Evolutionary conservation across 2,113 vertebrate species (phyloP).

Genomic region (Empidonax traillii): DNA sequence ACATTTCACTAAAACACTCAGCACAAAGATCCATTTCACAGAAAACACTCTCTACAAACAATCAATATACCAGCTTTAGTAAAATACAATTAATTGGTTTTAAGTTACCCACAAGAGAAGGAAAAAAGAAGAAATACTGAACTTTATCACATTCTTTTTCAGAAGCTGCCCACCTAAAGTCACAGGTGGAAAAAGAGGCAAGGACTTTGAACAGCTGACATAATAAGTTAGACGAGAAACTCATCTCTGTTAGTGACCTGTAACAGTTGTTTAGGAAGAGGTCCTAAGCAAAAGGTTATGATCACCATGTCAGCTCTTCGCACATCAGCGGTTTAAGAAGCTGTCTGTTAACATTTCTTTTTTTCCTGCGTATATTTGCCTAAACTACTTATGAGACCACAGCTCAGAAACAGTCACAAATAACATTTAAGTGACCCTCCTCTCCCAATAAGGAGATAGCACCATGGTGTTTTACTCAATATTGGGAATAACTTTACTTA

Average conservation of each 20-base stretch:
- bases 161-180: background rate
- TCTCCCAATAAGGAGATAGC: fast-evolving
- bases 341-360: background rate
- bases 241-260: background rate
- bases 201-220: background rate
- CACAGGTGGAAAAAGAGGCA: background rate
- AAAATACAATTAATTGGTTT: too few relatives aligned
- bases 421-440: fast-evolving
- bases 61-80: too few relatives aligned
- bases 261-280: background rate
- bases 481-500: background rate
- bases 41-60: too few relatives aligned
- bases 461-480: fast-evolving
- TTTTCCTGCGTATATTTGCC: background rate
- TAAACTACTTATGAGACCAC: background rate
- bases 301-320: background rate
- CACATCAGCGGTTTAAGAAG: background rate
- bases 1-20: too few relatives aligned
- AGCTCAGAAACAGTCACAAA: background rate
- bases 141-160: background rate
- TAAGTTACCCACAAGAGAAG: too few relatives aligned
- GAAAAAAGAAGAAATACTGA: background rate
- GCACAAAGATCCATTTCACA: too few relatives aligned
- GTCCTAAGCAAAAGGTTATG: background rate
- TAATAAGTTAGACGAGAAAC: background rate